Percentiles rank a stretch among this genome's conserved stretches.
Evolutionary conservation across 2,797 vertebrate species (phyloP).

Genomic region (Dipus sagitta): DNA sequence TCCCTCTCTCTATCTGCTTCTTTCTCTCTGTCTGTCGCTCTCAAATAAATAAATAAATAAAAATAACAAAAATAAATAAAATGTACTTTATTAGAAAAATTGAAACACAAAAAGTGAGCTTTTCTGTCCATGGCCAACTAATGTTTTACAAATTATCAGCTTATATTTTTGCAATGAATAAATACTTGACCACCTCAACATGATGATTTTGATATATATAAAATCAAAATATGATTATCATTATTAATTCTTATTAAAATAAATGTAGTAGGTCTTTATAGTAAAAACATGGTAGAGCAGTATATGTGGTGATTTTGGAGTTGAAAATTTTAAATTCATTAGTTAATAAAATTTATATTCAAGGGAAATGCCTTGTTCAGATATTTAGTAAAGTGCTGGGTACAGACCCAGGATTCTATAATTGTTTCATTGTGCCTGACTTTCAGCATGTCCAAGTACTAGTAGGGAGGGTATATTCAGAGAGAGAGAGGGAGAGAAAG

Average conservation of each 20-base stretch:
- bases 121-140: background rate
- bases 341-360: conserved; percentile 40
- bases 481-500: background rate
- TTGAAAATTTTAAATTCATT: conserved; percentile 19
- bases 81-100: too few species aligned
- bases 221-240: background rate
- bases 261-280: background rate
- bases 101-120: background rate
- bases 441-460: background rate
- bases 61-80: too few species aligned
- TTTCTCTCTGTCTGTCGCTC: too few species aligned
- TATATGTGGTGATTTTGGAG: conserved; percentile 22
- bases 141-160: conserved; percentile 42
- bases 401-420: background rate
- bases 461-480: background rate
- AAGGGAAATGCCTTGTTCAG: background rate
- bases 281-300: background rate
- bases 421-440: background rate
- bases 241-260: conserved; percentile 11
- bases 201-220: conserved; percentile 3
- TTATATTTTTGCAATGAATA: background rate
- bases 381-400: background rate
- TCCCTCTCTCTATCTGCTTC: too few species aligned
- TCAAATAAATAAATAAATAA: too few species aligned
- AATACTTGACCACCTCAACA: conserved; percentile 19